Conservation (phyloP, 2,113 vertebrate species). For the Pachyramphus minor region DNA sequence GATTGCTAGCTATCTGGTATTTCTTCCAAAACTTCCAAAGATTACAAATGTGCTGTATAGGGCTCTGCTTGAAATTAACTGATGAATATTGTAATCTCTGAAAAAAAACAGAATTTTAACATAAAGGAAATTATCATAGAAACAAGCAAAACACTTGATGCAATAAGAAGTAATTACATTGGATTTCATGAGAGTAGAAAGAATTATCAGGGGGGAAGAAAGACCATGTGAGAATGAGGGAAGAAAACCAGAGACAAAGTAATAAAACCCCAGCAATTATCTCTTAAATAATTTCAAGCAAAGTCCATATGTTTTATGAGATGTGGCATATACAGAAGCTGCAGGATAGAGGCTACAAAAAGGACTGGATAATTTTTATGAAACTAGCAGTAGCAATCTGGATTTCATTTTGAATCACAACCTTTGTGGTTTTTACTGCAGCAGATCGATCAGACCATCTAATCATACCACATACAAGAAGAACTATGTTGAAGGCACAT, state of each 20-base stretch:
- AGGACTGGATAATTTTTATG: not conserved
- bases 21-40: not conserved
- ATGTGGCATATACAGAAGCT: not conserved
- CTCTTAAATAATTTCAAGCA: not conserved
- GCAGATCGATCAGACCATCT: accelerated
- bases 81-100: not conserved
- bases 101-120: not conserved
- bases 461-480: not conserved
- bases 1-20: not conserved
- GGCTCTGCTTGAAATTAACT: not conserved
- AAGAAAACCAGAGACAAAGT: not conserved
- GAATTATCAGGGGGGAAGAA: not conserved
- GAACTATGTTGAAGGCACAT: not conserved
- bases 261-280: not conserved
- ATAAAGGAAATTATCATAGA: not conserved
- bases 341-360: not conserved
- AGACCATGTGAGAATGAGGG: not conserved
- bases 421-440: not conserved
- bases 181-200: not conserved
- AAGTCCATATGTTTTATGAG: not conserved
- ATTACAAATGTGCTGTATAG: not conserved
- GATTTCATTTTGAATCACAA: not conserved
- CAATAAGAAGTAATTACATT: not conserved
- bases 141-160: not conserved
- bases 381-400: not conserved